Evolutionary conservation across 1,140 invertebrate genomes (phyloP), one percentile per base, ranked within the genome.

Genomic region (Megathymus violae): DNA sequence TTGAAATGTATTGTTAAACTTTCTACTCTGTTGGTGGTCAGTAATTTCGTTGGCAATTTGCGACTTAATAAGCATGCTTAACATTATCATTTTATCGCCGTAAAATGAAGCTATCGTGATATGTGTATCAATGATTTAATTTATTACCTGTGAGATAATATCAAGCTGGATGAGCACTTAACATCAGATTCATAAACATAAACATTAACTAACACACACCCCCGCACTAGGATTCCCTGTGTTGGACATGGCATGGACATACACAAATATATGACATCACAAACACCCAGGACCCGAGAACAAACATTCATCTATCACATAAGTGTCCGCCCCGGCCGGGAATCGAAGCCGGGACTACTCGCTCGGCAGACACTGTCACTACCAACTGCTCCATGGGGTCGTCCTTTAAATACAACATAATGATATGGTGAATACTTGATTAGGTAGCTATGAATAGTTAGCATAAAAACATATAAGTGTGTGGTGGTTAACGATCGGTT

Each of bases 1-100:
- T 38, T 64, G 52, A 16, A 64, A 47, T 15, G 38, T 60, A 56
- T 64, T 56, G 44, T 40, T 64, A 16, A 50, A 64, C 64, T 66
- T 66, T 66, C 64, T 66, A 66, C 40, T 48, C 19, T 41, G 41
- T 13, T 41, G 41, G 9, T 11, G 48, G 15, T 17, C 11, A 6
- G 46, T 36, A 13, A 43, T 25, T 15, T 54, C 22, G 9, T 25
- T 41, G 22, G 36, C 43, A 13, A 17, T 43, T 54, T 38, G 38
- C n/a, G 19, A 25, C 27, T 54, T 38, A 54, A 43, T 56, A 43
- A 56, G 22, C 51, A 56, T 31, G 19, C 31, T 31, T 43, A 56
- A 56, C 25, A 43, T 31, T 22, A 9, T 56, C 3, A 56, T 15
- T 43, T 43, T 56, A 43, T 31, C 6, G 5, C 31, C 11, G 51